Conservation (phyloP, 2,797 vertebrate genomes). For the Squalus acanthias region DNA sequence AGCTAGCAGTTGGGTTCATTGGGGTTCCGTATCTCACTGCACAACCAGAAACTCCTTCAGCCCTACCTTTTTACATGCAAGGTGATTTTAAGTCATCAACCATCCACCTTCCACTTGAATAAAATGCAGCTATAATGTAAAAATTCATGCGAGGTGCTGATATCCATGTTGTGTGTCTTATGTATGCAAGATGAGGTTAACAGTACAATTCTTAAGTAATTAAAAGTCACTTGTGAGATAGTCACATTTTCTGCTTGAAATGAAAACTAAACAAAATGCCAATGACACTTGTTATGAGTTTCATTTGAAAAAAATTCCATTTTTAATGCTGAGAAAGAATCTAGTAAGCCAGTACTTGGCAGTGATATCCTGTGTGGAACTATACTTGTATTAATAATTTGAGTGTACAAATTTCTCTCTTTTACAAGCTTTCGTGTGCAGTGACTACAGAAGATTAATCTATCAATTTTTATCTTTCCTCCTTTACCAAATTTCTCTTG, state of each 20-base stretch:
- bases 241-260: not conserved
- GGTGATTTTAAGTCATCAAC: not conserved
- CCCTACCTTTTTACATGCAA: not conserved
- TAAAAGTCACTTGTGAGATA: too few species aligned
- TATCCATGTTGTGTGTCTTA: not conserved
- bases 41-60: not conserved
- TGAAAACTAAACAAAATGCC: not conserved
- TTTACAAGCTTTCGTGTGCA: not conserved
- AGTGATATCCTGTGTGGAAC: not conserved
- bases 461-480: not conserved
- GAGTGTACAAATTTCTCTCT: not conserved
- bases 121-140: not conserved
- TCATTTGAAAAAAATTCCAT: not conserved
- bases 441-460: not conserved
- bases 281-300: not conserved
- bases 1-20: not conserved
- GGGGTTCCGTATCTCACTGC: not conserved
- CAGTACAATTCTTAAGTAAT: too few species aligned
- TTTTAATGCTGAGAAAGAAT: not conserved
- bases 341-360: not conserved
- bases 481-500: not conserved
- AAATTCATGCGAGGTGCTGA: not conserved
- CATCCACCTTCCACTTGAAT: not conserved
- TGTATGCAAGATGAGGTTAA: not conserved
- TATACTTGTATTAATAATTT: not conserved